Evolutionary conservation across 2,888 invertebrate genomes (phyloP).

Genomic region (Cantharis lateralis): DNA sequence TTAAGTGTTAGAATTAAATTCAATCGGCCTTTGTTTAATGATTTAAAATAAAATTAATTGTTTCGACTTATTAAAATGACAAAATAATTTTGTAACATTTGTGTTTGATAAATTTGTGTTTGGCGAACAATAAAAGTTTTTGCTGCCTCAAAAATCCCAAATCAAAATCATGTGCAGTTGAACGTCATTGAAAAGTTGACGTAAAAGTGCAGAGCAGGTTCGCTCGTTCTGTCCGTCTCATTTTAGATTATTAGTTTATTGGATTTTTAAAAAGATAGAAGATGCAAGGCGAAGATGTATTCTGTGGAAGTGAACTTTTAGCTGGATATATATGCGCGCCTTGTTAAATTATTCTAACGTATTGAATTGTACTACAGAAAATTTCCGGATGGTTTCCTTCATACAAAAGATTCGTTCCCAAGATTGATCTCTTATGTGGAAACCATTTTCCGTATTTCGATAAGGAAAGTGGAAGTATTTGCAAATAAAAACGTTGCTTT

Average conservation of each 20-base stretch:
- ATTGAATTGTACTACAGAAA: conserved; percentile 42
- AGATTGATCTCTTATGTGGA: conserved; percentile 38
- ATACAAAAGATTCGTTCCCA: conserved; percentile 36
- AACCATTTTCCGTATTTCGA: conserved; percentile 31
- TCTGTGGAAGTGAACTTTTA: conserved; percentile 18
- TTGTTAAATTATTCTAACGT: conserved; percentile 47
- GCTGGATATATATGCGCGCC: conserved; percentile 33
- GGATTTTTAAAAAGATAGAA: conserved; percentile 23
- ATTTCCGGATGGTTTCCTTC: conserved; percentile 39
- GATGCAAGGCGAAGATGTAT: conserved; percentile 9
- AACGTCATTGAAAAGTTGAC: conserved; percentile 6
- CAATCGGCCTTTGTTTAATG: neutral
- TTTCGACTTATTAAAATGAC: neutral
- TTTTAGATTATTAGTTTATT: conserved; percentile 22
- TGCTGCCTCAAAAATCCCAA: conserved; percentile 17
- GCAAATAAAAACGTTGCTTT: conserved; percentile 26
- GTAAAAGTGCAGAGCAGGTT: neutral
- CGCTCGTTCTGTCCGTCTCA: neutral
- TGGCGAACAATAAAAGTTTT: conserved; percentile 13
- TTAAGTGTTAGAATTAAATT: conserved; percentile 2
- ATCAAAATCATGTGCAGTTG: conserved; percentile 23
- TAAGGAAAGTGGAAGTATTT: conserved; percentile 21
- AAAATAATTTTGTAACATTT: neutral
- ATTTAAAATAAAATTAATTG: neutral
- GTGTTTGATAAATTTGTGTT: neutral